phyloP scores from a whole-genome alignment of 2,797 vertebrate species.

The Astyanax mexicanus region DNA sequence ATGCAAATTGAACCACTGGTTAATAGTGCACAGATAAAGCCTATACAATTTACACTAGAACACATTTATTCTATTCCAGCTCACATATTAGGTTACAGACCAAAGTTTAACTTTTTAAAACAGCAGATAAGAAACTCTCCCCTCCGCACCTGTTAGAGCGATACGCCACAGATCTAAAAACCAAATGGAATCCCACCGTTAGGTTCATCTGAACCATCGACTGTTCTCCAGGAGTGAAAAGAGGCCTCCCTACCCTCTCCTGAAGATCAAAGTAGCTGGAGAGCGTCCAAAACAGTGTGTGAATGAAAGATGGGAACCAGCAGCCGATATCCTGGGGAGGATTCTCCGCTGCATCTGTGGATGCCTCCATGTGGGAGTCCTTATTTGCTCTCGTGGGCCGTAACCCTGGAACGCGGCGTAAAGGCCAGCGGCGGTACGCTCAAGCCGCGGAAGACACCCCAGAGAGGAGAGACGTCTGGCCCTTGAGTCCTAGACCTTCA shows the following conservation, averaged over 20 bases:
- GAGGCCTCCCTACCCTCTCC: not conserved
- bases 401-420: slow-evolving; percentile 36
- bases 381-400: slow-evolving; percentile 26
- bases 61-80: too few species aligned
- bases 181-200: not conserved
- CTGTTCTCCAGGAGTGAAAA: slow-evolving; percentile 4
- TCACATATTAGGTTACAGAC: not conserved
- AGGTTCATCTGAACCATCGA: not conserved
- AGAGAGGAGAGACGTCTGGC: slow-evolving; percentile 33
- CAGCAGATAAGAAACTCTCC: not conserved
- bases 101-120: not conserved
- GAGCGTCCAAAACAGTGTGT: slow-evolving; percentile 30
- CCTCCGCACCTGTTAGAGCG: slow-evolving; percentile 23
- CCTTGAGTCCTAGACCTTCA: not conserved
- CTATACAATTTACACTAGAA: too few species aligned
- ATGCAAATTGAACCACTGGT: too few species aligned
- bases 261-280: slow-evolving; percentile 45
- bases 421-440: not conserved
- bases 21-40: too few species aligned
- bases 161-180: slow-evolving; percentile 23
- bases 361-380: slow-evolving; percentile 39
- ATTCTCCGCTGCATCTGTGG: slow-evolving; percentile 37
- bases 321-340: slow-evolving; percentile 13
- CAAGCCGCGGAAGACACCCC: not conserved
- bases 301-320: slow-evolving; percentile 26